Conservation (phyloP, 1,140 invertebrate species). For the Megalonaias nervosa region DNA sequence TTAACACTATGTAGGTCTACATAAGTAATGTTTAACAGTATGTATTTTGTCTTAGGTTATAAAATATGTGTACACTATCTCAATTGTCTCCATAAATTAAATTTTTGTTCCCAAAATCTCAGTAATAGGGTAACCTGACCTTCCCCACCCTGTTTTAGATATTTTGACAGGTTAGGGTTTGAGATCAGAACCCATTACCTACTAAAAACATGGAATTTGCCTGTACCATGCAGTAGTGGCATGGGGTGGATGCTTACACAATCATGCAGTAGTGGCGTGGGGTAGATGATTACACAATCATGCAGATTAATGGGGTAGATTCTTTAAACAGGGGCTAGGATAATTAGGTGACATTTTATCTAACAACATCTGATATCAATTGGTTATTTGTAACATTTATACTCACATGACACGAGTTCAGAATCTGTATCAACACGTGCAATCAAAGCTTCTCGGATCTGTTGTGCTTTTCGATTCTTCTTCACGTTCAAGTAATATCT, state of each 20-base stretch:
- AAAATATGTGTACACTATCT: too few relatives aligned
- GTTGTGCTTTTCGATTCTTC: conserved; percentile 53
- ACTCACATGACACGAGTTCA: conserved; percentile 64
- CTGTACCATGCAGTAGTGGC: neutral
- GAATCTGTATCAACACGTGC: conserved; percentile 66
- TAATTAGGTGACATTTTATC: neutral
- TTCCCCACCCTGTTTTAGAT: too few relatives aligned
- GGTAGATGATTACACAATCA: neutral
- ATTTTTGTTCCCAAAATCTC: too few relatives aligned
- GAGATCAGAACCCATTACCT: too few relatives aligned
- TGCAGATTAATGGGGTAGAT: neutral
- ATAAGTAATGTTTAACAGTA: too few relatives aligned
- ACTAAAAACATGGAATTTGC: too few relatives aligned
- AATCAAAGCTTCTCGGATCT: conserved; percentile 60
- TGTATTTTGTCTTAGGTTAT: too few relatives aligned
- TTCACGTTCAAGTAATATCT: conserved; percentile 49
- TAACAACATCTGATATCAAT: neutral
- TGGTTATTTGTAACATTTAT: neutral
- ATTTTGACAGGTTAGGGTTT: too few relatives aligned
- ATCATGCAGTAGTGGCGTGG: neutral
- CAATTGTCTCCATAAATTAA: too few relatives aligned
- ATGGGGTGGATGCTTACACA: neutral
- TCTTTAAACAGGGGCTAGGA: neutral
- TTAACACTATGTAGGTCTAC: too few relatives aligned
- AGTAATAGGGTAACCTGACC: too few relatives aligned